Evolutionary conservation across 2,113 vertebrate species (phyloP), one percentile per base, ranked within the genome.

Genomic region (Xenus cinereus): DNA sequence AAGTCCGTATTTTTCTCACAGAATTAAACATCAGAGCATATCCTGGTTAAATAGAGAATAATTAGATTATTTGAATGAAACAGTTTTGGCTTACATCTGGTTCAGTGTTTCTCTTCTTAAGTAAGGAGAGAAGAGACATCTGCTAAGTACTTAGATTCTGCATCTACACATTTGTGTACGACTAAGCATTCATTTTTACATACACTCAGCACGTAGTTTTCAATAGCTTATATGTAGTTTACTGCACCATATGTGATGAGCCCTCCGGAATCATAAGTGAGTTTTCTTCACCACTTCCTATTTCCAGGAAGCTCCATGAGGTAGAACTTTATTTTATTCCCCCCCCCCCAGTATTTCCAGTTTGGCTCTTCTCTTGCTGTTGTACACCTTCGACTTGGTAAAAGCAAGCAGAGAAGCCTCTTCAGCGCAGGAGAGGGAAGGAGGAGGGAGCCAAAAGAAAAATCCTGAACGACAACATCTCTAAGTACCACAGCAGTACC

Each of bases 401-500:
- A 84, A 83, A 92, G 48, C 72, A 91, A 92, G 66, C 20, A 54
- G 17, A 78, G 27, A 48, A 80, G 20, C 67, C 22, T 7, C 60
- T 96, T 93, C 54, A 89, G 12, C 75, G 45, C n/a, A 53, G 71
- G 63, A 96, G 30, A 91, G 32, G 37, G 33, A 93, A 85, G 45
- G 33, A 89, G 53, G 30, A 87, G 56, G 33, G 26, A 94, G 54
- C n/a, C 35, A 81, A 51, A 84, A 64, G 24, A 90, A 69, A 95
- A 90, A 81, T 67, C 76, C 84, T 91, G 84, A 91, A 93, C 60
- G 81, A 78, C 51, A 76, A 79, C 56, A 86, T 81, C 93, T 79
- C 91, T 66, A 93, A 90, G 82, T 81, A 93, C 72, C 79, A 60
- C 56, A 91, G 76, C 79, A 95, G 85, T 71, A 86, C 73, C 92